These are phyloP conservation scores for Choreutis nemorana DNA, from an alignment of 2,888 invertebrate species.

Conservation along the genomic window DNA sequence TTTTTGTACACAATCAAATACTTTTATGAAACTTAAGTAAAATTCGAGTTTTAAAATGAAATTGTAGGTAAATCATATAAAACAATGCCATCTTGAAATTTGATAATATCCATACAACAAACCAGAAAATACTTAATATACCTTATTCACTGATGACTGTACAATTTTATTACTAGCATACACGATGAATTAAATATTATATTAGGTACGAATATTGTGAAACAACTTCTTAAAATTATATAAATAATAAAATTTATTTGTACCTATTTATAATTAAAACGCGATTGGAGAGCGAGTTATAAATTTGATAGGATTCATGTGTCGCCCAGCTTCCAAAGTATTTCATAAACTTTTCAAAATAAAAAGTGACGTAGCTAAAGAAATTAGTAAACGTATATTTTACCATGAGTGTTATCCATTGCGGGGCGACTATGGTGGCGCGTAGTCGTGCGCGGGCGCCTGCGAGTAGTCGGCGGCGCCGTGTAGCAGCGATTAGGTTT, in stretches of 20 bases:
- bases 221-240: conserved; percentile 31
- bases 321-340: too few relatives aligned
- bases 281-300: conserved; percentile 5
- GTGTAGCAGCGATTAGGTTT: conserved; percentile 84
- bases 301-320: conserved; percentile 3
- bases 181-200: conserved; percentile 25
- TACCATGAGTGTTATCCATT: too few relatives aligned
- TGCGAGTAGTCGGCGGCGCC: conserved; percentile 62
- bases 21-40: too few relatives aligned
- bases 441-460: conserved; percentile 59
- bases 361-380: too few relatives aligned
- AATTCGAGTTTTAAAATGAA: too few relatives aligned
- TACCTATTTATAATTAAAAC: conserved; percentile 32
- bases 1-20: too few relatives aligned
- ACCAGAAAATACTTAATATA: conserved; percentile 39
- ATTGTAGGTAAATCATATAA: too few relatives aligned
- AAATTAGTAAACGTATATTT: too few relatives aligned
- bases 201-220: conserved; percentile 34
- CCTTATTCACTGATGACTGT: conserved; percentile 42
- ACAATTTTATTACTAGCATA: conserved; percentile 54
- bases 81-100: too few relatives aligned
- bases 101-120: conserved; percentile 48
- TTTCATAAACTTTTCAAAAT: too few relatives aligned
- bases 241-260: conserved; percentile 49
- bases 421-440: conserved; percentile 36